Evolutionary conservation across 1,140 invertebrate species (phyloP), one percentile per base, ranked within the genome.

Genomic region (Capitella teleta): DNA sequence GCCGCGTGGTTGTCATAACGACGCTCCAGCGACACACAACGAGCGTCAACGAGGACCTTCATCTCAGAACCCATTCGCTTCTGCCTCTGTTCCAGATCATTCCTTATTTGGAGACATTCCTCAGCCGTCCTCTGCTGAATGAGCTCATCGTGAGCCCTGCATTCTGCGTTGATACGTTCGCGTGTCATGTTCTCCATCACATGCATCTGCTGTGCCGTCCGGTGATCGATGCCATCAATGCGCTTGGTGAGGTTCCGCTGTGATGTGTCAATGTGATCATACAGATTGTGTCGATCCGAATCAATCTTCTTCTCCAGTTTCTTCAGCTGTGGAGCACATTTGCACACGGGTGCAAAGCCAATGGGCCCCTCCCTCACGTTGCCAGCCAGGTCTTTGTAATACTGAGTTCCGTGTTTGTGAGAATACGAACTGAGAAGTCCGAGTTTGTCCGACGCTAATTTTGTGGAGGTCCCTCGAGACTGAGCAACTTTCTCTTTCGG

Each of bases 311-410:
- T 81, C 67, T 93, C 88, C 64, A 93, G 81, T 52, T 89, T 84
- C 52, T 84, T 79, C 62, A 94, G 85, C 60, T 90, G 83, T 3
- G 85, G 84, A 0, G 79, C 80, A 64, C 84, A 86, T 60, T 85
- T 85, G 64, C 85, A 87, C 1, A 84, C 84, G 60, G 87, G 85
- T 0, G 86, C 85, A 6, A 89, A 84, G 1, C 89, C 88, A 8
- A 92, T 81, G 0, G 89, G 89, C 4, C 91, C 90, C 72, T 79
- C 60, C 1, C 58, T 82, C 47, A 97, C 92, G 64, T 95, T 93
- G 2, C 92, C 91, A n/a, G 88, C 89, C 47, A 97, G 74, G 68
- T 96, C 91, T 46, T 93, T 75, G 69, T 85, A 97, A 69, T 95
- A 95, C 63, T 95, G 89, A 67, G 93, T 87, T 16, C 91, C 91